Conservation (phyloP, 2,888 invertebrate genomes). For the Campoplex nolae region DNA sequence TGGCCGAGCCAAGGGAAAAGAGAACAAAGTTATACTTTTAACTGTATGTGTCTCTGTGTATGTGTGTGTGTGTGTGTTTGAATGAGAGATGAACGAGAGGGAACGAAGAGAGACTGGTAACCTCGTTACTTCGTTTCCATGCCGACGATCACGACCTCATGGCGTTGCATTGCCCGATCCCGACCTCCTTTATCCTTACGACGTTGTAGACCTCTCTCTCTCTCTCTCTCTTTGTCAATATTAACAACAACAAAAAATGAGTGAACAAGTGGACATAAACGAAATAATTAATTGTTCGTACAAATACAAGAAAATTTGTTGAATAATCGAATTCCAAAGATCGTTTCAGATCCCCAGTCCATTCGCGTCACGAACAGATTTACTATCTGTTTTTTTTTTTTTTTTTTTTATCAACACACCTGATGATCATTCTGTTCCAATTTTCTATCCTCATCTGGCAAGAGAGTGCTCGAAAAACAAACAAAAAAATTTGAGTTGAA, state of each 20-base stretch:
- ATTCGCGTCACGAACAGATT: not conserved
- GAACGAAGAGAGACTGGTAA: slow-evolving; percentile 68
- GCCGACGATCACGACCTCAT: slow-evolving; percentile 68
- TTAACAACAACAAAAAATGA: not conserved
- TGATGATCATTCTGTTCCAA: not conserved
- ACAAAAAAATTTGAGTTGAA: not conserved
- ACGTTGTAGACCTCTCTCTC: slow-evolving; percentile 61
- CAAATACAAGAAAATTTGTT: not conserved
- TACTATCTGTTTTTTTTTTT: not conserved
- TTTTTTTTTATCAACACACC: not conserved
- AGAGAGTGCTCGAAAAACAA: not conserved
- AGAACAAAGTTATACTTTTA: slow-evolving; percentile 52
- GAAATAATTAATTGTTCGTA: not conserved
- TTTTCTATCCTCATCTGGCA: not conserved
- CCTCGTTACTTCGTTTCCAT: slow-evolving; percentile 70
- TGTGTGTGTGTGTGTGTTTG: slow-evolving; percentile 3
- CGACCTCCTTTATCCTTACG: slow-evolving; percentile 69
- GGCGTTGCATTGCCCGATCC: slow-evolving; percentile 60
- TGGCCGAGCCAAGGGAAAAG: slow-evolving; percentile 58
- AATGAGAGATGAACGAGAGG: slow-evolving; percentile 66
- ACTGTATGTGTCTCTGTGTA: too few species aligned
- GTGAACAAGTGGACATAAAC: not conserved
- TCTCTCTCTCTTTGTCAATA: slow-evolving; percentile 20
- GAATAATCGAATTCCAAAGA: not conserved
- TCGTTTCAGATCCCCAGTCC: not conserved